Percentiles rank a stretch among this genome's conserved stretches.
Conservation (phyloP, 2,113 vertebrate species). For the Corythornis cristatus region DNA sequence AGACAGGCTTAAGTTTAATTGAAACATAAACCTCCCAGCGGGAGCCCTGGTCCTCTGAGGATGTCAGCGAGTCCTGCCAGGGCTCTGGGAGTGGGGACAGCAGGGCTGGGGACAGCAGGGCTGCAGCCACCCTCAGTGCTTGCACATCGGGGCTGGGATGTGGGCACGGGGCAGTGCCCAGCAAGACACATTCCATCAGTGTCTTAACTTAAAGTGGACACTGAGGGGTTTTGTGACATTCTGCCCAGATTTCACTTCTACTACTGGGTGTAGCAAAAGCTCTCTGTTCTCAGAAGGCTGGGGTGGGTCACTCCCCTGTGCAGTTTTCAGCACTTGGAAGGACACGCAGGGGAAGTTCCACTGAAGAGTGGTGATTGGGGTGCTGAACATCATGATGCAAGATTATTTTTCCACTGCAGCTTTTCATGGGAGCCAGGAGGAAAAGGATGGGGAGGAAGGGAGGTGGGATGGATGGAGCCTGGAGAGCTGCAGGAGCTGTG, state of each 20-base stretch:
- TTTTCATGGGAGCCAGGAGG: accelerated
- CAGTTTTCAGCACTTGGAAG: neutral
- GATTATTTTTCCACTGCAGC: neutral
- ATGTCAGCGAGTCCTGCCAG: accelerated
- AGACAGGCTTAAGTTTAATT: neutral
- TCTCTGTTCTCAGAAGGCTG: neutral
- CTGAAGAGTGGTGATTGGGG: accelerated
- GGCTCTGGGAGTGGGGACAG: accelerated
- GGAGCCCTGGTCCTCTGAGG: accelerated
- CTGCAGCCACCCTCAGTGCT: neutral
- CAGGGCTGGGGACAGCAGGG: no score
- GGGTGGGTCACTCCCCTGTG: neutral
- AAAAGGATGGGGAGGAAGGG: accelerated
- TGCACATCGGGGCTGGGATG: neutral
- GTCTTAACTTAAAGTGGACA: neutral
- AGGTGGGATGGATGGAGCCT: neutral
- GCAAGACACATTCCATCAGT: no score
- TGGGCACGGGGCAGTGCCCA: neutral
- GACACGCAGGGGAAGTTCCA: neutral
- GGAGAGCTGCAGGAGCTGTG: neutral
- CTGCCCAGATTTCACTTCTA: neutral
- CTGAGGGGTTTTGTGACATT: neutral
- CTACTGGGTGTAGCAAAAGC: neutral
- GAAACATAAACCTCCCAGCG: accelerated
- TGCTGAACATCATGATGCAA: accelerated